phyloP scores from a whole-genome alignment of 2,113 vertebrate genomes.

The Mobula birostris region DNA sequence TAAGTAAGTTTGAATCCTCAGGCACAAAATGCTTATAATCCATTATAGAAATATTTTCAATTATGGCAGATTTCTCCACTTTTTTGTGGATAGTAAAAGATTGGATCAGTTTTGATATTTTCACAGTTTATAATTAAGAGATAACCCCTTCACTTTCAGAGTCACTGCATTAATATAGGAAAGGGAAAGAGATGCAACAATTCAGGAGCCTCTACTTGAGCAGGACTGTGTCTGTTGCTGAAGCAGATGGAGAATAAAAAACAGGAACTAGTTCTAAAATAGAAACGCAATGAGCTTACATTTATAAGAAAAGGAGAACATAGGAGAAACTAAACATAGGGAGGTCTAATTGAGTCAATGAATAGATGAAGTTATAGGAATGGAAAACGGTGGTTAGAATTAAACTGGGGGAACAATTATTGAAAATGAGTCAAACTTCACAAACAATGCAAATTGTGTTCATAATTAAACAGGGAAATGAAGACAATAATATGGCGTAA shows the following conservation, averaged over 20 bases:
- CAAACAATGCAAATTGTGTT: no score
- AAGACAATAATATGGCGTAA: no score
- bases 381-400: no score
- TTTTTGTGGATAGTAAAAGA: not conserved
- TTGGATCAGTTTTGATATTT: not conserved
- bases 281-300: not conserved
- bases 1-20: conserved; percentile 52
- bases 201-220: not conserved
- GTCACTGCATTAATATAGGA: not conserved
- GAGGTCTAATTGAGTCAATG: no score
- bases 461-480: no score
- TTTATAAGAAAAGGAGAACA: not conserved
- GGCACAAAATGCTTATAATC: not conserved
- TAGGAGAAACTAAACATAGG: no score
- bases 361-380: no score
- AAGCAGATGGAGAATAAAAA: not conserved
- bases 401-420: no score
- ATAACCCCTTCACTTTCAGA: not conserved
- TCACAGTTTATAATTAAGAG: not conserved
- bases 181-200: not conserved
- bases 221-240: not conserved
- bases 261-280: no score
- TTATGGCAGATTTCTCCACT: not conserved
- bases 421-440: no score
- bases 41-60: not conserved